Percentiles rank a stretch among this genome's conserved stretches.
phyloP scores from a whole-genome alignment of 30 jellyfish, hydroid and myxozoan genomes.

The Pseudorhiza aurosa region DNA sequence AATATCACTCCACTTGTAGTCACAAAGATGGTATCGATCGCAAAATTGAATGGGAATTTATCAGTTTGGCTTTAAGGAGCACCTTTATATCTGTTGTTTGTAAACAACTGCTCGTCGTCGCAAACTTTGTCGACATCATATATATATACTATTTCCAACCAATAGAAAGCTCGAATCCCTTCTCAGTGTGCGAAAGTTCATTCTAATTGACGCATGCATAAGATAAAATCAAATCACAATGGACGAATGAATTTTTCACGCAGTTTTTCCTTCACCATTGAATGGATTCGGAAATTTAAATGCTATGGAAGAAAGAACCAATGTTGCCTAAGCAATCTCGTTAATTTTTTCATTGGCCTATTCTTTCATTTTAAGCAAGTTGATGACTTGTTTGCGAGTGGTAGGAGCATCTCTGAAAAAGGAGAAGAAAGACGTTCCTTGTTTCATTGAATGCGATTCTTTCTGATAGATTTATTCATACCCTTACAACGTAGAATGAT shows the following conservation, averaged over 20 bases:
- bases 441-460: too few species aligned
- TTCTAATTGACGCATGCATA: slow-evolving; percentile 9
- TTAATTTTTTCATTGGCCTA: neutral
- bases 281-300: neutral
- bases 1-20: too few species aligned
- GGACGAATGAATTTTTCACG: neutral
- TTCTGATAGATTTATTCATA: too few species aligned
- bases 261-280: slow-evolving; percentile 8
- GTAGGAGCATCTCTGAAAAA: too few species aligned
- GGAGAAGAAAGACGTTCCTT: too few species aligned
- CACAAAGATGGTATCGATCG: too few species aligned
- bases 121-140: neutral
- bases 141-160: neutral
- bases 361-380: neutral
- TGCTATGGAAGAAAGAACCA: neutral
- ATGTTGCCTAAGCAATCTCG: slow-evolving; percentile 6
- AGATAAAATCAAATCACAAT: slow-evolving; percentile 26
- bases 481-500: too few species aligned
- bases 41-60: too few species aligned
- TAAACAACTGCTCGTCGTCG: slow-evolving; percentile 1
- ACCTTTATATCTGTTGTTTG: neutral
- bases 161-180: neutral
- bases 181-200: slow-evolving; percentile 23
- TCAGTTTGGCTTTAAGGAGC: neutral
- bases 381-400: neutral